Conservation (phyloP, 2,113 vertebrate genomes). For the Malurus cyaneus region DNA sequence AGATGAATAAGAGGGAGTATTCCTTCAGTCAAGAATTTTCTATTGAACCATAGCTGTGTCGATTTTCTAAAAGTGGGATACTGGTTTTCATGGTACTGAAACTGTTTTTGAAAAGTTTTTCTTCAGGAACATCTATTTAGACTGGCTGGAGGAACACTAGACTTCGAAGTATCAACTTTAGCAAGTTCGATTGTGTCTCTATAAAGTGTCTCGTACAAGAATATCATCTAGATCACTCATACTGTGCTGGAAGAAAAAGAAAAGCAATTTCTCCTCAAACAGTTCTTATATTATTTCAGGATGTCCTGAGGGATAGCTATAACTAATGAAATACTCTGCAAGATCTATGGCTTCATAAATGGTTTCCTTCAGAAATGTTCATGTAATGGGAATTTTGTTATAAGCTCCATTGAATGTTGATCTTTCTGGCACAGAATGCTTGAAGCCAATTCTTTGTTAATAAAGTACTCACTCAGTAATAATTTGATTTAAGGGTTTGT, state of each 20-base stretch:
- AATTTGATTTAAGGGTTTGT: not conserved
- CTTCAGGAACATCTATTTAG: not conserved
- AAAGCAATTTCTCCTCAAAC: not conserved
- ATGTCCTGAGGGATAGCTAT: not conserved
- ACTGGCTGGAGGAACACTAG: not conserved
- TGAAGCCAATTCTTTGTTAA: not conserved
- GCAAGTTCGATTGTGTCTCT: not conserved
- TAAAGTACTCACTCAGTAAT: not conserved
- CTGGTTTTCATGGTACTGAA: not conserved
- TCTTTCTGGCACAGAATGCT: not conserved
- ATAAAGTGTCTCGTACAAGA: not conserved
- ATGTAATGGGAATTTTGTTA: not conserved
- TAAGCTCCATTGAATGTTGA: not conserved
- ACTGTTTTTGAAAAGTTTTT: not conserved
- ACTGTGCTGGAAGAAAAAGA: not conserved
- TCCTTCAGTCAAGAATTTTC: not conserved
- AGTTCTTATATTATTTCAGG: not conserved
- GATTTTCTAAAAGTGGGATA: not conserved
- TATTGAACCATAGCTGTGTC: not conserved
- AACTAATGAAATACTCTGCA: not conserved
- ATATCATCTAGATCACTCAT: not conserved
- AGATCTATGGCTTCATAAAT: not conserved
- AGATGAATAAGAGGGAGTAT: not conserved
- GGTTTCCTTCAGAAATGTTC: not conserved
- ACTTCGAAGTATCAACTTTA: not conserved